Conservation (phyloP, 2,797 vertebrate genomes). For the Anisognathus igniventris region DNA sequence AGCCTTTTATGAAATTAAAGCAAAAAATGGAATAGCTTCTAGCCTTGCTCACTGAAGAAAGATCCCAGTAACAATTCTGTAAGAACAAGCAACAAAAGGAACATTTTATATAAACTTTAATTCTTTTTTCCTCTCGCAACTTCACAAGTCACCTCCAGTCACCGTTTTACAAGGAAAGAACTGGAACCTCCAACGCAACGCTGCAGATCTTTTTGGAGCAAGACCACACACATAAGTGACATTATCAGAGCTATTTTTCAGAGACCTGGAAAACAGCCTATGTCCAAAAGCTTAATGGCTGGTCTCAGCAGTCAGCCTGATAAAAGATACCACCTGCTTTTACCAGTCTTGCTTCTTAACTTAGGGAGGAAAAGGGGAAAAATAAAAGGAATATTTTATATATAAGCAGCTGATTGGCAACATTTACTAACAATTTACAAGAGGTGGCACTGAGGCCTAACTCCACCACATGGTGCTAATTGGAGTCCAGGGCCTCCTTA, state of each 20-base stretch:
- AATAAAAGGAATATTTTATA: background rate
- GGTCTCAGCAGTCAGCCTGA: background rate
- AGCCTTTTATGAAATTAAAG: background rate
- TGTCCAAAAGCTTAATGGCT: background rate
- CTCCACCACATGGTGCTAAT: background rate
- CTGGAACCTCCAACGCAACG: fast-evolving
- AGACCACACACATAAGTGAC: background rate
- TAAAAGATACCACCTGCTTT: background rate
- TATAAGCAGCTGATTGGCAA: background rate
- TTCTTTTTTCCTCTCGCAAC: background rate
- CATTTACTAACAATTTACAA: background rate
- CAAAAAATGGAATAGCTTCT: background rate
- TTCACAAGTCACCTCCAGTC: background rate
- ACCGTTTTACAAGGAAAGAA: background rate
- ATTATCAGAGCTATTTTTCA: background rate
- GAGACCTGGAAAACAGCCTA: background rate
- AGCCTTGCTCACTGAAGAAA: background rate
- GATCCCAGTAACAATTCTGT: background rate
- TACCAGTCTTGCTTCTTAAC: background rate
- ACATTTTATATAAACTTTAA: background rate
- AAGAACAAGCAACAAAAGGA: background rate
- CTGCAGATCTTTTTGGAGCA: background rate
- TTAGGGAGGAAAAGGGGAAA: background rate
- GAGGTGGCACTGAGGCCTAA: background rate
- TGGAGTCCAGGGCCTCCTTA: background rate